Evolutionary conservation across 2,113 vertebrate species (phyloP).

Genomic region (Tenebrosternarchus preto): DNA sequence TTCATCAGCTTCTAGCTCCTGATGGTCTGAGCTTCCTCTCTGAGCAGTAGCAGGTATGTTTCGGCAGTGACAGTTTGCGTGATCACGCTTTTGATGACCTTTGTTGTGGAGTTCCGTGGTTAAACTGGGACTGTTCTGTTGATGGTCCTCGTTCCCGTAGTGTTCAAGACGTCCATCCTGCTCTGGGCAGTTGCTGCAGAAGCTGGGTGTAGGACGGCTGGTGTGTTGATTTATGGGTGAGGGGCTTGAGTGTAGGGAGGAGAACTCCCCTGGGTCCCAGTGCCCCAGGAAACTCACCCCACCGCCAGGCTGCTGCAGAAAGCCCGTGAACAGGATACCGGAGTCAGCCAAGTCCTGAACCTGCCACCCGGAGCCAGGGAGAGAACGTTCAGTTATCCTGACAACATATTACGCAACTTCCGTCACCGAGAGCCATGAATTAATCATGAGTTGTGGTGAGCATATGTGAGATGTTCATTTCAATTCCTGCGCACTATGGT

Average conservation of each 20-base stretch:
- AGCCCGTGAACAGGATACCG: constrained; percentile 88
- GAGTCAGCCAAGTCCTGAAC: constrained; percentile 90
- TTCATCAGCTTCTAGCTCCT: neutral
- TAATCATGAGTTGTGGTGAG: too few species aligned
- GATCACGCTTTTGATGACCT: neutral
- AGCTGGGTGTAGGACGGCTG: constrained; percentile 60
- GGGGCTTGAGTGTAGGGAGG: constrained; percentile 76
- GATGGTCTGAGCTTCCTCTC: neutral
- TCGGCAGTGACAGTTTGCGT: constrained; percentile 7
- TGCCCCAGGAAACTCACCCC: constrained; percentile 62
- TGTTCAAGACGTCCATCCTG: neutral
- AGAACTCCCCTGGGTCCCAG: constrained; percentile 70
- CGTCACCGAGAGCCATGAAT: too few species aligned
- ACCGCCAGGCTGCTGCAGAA: constrained; percentile 81
- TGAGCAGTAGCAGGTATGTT: constrained; percentile 8
- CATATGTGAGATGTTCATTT: too few species aligned
- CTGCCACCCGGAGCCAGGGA: constrained; percentile 63
- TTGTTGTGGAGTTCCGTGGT: constrained; percentile 40
- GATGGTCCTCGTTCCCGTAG: neutral
- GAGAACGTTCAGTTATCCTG: neutral
- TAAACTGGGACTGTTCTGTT: neutral
- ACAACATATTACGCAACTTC: neutral
- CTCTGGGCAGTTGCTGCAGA: constrained; percentile 36
- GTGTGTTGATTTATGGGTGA: constrained; percentile 69
- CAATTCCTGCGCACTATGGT: too few species aligned